Percentiles rank a stretch among this genome's conserved stretches.
Evolutionary conservation across 2,888 invertebrate genomes (phyloP).

Genomic region (Anoncus sp.): DNA sequence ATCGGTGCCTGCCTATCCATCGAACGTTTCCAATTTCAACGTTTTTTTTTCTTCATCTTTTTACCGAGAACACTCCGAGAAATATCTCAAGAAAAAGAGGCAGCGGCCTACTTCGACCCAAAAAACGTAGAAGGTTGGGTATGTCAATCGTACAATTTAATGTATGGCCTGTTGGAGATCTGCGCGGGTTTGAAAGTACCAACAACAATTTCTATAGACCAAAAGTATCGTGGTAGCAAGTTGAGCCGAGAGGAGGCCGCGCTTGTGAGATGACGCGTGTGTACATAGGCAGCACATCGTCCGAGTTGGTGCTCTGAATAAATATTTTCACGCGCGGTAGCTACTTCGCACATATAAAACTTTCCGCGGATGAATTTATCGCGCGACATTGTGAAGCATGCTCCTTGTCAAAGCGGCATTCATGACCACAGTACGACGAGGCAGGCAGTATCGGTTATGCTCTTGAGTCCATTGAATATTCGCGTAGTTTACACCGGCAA

Average conservation of each 20-base stretch:
- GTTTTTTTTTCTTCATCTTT: slow-evolving; percentile 27
- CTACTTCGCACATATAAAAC: slow-evolving; percentile 42
- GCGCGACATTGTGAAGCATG: slow-evolving; percentile 57
- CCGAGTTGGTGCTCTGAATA: slow-evolving; percentile 52
- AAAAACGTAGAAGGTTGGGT: background rate
- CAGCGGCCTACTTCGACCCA: slow-evolving; percentile 17
- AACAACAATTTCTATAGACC: slow-evolving; percentile 51
- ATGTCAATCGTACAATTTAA: background rate
- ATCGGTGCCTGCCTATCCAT: slow-evolving; percentile 57
- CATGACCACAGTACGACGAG: slow-evolving; percentile 36
- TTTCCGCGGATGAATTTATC: slow-evolving; percentile 61
- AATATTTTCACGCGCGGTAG: slow-evolving; percentile 55
- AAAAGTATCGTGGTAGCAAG: slow-evolving; percentile 26
- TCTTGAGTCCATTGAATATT: slow-evolving; percentile 55
- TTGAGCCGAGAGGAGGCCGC: slow-evolving; percentile 19
- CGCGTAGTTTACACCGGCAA: slow-evolving; percentile 50
- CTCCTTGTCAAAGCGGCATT: slow-evolving; percentile 56
- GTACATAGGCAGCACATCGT: slow-evolving; percentile 18
- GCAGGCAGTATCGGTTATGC: slow-evolving; percentile 52
- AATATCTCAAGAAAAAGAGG: slow-evolving; percentile 18
- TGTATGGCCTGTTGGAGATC: slow-evolving; percentile 8
- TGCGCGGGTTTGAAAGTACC: slow-evolving; percentile 19
- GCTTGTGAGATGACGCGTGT: slow-evolving; percentile 43
- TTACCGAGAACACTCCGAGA: slow-evolving; percentile 13
- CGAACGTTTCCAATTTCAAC: slow-evolving; percentile 61